These are phyloP conservation scores for Pseudocheirus occidentalis DNA, from an alignment of 2,797 vertebrate species.

Conservation along the genomic window DNA sequence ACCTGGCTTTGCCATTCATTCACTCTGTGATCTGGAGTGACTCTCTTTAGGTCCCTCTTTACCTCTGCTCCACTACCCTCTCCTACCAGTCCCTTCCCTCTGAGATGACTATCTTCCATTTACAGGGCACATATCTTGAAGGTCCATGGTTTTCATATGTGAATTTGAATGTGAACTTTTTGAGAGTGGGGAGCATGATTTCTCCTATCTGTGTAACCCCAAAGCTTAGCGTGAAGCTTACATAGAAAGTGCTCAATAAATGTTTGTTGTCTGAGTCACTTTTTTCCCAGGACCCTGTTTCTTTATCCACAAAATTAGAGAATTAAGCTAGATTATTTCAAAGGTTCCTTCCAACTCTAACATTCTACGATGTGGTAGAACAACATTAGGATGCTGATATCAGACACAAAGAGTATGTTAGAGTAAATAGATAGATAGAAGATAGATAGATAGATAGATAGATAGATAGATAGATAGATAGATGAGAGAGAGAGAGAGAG, in stretches of 20 bases:
- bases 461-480: too few species aligned
- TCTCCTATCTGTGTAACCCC: neutral
- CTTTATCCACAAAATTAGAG: neutral
- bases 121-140: neutral
- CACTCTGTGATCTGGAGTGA: neutral
- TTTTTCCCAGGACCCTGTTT: neutral
- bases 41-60: neutral
- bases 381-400: neutral
- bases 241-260: neutral
- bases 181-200: neutral
- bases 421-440: too few species aligned
- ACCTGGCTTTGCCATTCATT: neutral
- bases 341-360: neutral
- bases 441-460: too few species aligned
- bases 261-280: neutral
- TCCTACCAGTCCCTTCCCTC: neutral
- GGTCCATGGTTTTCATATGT: neutral
- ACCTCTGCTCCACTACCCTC: neutral
- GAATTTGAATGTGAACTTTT: neutral
- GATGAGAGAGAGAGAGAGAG: too few species aligned
- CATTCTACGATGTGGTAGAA: neutral
- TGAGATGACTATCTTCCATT: neutral
- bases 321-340: neutral
- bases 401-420: neutral
- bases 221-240: neutral